Evolutionary conservation across 2,797 vertebrate genomes (phyloP).

Genomic region (Macropus fuliginosus): DNA sequence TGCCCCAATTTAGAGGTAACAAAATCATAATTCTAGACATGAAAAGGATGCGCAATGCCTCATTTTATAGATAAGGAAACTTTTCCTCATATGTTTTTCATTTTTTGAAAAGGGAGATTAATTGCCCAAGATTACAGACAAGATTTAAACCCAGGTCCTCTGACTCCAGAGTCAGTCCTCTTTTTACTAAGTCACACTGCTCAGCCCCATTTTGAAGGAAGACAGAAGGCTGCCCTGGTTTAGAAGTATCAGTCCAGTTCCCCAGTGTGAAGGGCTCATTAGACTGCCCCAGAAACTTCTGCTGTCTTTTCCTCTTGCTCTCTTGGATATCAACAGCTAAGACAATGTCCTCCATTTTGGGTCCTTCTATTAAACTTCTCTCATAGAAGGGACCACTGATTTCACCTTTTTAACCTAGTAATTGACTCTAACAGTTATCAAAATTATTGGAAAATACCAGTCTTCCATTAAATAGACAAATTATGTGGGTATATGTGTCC

Average conservation of each 20-base stretch:
- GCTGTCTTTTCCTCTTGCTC: neutral
- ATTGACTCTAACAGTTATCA: neutral
- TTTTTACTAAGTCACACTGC: neutral
- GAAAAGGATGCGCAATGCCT: neutral
- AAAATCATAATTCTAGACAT: neutral
- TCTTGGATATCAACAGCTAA: neutral
- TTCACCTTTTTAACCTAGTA: neutral
- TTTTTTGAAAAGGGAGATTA: neutral
- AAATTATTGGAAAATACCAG: neutral
- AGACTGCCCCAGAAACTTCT: neutral
- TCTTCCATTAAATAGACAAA: neutral
- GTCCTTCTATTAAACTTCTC: neutral
- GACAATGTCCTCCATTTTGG: neutral
- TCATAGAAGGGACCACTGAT: neutral
- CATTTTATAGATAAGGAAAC: neutral
- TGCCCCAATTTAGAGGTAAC: neutral
- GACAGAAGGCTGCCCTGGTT: neutral
- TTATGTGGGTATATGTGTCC: neutral
- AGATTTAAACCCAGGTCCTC: neutral
- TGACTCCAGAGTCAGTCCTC: neutral
- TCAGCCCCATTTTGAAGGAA: neutral
- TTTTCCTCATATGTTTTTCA: neutral
- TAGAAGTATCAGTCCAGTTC: neutral
- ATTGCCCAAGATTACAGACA: neutral
- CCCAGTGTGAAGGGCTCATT: neutral